Evolutionary conservation across 2,888 invertebrate genomes (phyloP).

Genomic region (Orthosia gothica): DNA sequence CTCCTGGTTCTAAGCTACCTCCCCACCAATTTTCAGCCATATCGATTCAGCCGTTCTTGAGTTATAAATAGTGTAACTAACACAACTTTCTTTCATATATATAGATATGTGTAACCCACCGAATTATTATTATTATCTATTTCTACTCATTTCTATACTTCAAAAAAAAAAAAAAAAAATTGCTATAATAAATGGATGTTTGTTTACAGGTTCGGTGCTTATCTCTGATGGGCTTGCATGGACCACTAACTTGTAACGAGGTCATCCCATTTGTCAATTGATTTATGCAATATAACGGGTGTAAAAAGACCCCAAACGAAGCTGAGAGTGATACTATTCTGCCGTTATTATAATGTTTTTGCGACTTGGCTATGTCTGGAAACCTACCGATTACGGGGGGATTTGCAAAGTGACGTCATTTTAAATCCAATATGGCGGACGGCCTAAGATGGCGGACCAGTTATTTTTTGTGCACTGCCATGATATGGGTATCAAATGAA

Average conservation of each 20-base stretch:
- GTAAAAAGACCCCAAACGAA: slow-evolving; percentile 24
- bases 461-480: too few species aligned
- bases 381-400: background rate
- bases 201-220: slow-evolving; percentile 90
- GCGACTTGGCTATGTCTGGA: background rate
- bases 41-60: too few species aligned
- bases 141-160: slow-evolving; percentile 25
- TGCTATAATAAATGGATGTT: slow-evolving; percentile 71
- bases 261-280: slow-evolving; percentile 67
- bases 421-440: too few species aligned
- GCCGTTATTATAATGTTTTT: background rate
- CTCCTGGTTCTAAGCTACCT: too few species aligned
- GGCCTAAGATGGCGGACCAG: too few species aligned
- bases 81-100: too few species aligned
- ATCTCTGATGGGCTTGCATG: slow-evolving; percentile 89
- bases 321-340: background rate
- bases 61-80: too few species aligned
- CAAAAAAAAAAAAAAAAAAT: too few species aligned
- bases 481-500: too few species aligned
- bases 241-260: slow-evolving; percentile 78
- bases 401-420: too few species aligned
- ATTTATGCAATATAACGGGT: slow-evolving; percentile 58
- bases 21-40: too few species aligned
- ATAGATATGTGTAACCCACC: slow-evolving; percentile 53
- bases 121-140: slow-evolving; percentile 25